A percentile compares a stretch with the other conserved stretches of the same genome.
Conservation (phyloP, 2,888 invertebrate species). For the Hetaerina titia region DNA sequence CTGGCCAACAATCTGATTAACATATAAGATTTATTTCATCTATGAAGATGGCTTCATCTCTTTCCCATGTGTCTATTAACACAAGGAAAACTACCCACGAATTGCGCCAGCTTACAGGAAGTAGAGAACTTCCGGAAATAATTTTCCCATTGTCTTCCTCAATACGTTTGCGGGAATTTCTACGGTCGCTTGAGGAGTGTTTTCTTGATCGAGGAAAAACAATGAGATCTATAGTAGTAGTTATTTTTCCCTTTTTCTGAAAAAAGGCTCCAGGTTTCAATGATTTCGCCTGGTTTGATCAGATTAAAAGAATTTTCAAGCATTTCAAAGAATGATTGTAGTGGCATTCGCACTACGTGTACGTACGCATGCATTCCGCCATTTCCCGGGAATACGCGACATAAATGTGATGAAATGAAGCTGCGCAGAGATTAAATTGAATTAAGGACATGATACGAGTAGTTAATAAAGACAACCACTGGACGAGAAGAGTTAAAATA, state of each 20-base stretch:
- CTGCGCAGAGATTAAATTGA: neutral
- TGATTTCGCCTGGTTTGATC: neutral
- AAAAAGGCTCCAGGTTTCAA: neutral
- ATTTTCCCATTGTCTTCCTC: conserved; percentile 32
- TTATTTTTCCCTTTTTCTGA: neutral
- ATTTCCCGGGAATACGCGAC: neutral
- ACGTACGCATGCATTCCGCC: neutral
- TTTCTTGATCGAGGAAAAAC: neutral
- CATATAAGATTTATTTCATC: neutral
- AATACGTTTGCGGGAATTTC: neutral
- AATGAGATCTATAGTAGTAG: neutral
- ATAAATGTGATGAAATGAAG: neutral
- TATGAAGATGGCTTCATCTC: neutral
- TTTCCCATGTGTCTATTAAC: neutral
- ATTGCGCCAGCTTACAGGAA: neutral
- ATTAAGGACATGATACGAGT: neutral
- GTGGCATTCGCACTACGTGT: neutral
- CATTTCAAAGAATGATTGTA: neutral
- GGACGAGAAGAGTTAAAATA: too few relatives aligned
- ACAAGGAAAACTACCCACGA: conserved; percentile 1
- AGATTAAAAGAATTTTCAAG: neutral
- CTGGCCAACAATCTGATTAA: neutral
- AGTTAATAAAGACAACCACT: too few relatives aligned
- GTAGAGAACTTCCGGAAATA: conserved; percentile 12
- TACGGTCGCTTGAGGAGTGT: neutral